Base-by-base conservation (phyloP, 2,888 invertebrate genomes). In the Drosophila engyochracea region DNA sequence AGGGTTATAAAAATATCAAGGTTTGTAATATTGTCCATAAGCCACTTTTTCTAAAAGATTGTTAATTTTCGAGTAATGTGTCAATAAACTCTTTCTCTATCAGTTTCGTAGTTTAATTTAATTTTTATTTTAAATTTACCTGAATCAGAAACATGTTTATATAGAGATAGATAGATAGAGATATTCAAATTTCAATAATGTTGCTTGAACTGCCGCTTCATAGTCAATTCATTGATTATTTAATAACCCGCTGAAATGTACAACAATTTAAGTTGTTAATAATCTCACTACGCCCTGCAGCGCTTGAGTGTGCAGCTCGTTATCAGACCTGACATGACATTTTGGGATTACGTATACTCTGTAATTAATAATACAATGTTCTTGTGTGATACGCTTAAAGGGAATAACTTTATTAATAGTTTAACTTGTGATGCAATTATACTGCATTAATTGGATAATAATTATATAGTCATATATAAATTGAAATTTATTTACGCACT, bases 261-360 rank as follows among this genome's bases (percentile, higher is more conserved):
- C 9, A 25, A 41, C 51, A 69, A 28, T 33, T 44, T 22, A 62
- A 44, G 52, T 44, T 57, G 33, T 30, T 60, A 33, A 33, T 49
- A 28, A 55, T 30, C 28, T 68, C 4, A 55, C 25, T 57, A n/a
- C 12, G 22, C 28, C 65, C 22, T 28, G 41, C 31, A 65, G 41
- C 25, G 31, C 22, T 44, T 19, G 12, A 4, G 28, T 28, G 51
- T 28, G 16, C 65, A 52, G 25, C 22, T 22, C 41, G 19, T 6
- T 53, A 44, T 64, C 35, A 57, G 57, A 19, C 19, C 6, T n/a
- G 14, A 1, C 33, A 25, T 55, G 39, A 30, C 41, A 49, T 14
- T 59, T 54, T 30, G 7, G 25, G 35, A 37, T 53, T 12, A 16
- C 9, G 6, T 37, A 51, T 69, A 61, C 60, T 39, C 41, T 57